A percentile compares a stretch with the other conserved stretches of the same genome.
These are phyloP conservation scores for Bungarus multicinctus DNA, from an alignment of 2,113 vertebrate species.

Conservation along the genomic window DNA sequence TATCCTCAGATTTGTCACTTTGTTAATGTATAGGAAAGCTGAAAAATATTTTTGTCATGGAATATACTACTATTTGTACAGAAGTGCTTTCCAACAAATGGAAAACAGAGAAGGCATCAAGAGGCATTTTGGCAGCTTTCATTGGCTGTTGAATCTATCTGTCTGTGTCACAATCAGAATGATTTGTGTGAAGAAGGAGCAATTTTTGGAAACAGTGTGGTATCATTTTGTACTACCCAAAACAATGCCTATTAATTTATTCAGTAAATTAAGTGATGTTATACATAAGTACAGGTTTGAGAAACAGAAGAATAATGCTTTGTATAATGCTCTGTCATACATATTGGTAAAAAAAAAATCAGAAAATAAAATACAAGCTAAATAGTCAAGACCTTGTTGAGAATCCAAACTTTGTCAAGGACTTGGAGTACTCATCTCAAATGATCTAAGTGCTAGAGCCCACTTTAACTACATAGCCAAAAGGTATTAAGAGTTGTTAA, in stretches of 20 bases:
- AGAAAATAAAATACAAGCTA: too few species aligned
- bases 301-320: neutral
- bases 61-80: neutral
- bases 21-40: neutral
- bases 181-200: neutral
- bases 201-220: neutral
- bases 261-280: neutral
- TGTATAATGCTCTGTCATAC: too few species aligned
- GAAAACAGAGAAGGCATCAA: neutral
- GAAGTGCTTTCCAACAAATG: neutral
- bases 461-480: too few species aligned
- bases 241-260: neutral
- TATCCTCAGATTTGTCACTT: neutral
- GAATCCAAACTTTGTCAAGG: too few species aligned
- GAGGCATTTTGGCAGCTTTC: neutral
- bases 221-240: neutral
- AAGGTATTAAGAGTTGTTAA: too few species aligned
- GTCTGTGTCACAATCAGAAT: neutral
- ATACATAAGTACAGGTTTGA: neutral
- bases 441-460: too few species aligned
- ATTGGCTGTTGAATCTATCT: neutral
- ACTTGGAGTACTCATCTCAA: too few species aligned
- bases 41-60: neutral
- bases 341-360: too few species aligned
- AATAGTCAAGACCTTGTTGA: too few species aligned